These are phyloP conservation scores for Timandra comae DNA, from an alignment of 2,888 invertebrate species.

Conservation along the genomic window DNA sequence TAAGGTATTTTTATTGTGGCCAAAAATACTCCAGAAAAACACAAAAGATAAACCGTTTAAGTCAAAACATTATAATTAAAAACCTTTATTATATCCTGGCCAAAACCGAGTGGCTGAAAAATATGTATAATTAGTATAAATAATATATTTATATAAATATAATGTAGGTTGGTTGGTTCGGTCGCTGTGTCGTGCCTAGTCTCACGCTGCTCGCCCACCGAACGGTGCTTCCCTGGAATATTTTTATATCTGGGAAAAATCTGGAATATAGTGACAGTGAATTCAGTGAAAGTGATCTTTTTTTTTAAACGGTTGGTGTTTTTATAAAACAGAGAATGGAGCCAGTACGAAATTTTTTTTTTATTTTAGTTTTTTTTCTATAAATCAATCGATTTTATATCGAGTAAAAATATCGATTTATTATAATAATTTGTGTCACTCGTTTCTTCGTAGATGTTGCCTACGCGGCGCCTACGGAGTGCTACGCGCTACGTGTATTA, in stretches of 20 bases:
- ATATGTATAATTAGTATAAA: conserved; percentile 58
- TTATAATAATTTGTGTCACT: conserved; percentile 23
- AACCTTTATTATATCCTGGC: no score
- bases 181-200: conserved; percentile 38
- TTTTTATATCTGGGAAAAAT: no score
- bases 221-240: no score
- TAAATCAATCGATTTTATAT: no score
- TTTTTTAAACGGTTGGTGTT: conserved; percentile 58
- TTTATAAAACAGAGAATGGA: conserved; percentile 42
- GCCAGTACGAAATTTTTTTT: conserved; percentile 52
- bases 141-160: conserved; percentile 51
- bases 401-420: conserved; percentile 8
- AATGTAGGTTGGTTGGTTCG: conserved; percentile 32
- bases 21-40: no score
- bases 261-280: conserved; percentile 48
- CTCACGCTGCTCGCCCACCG: conserved; percentile 39
- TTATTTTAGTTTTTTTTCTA: conserved; percentile 19
- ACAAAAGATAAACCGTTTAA: no score
- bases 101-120: conserved; percentile 39
- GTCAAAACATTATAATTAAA: conserved; percentile 28
- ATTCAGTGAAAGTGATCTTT: conserved; percentile 4
- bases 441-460: conserved; percentile 23
- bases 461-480: conserved; percentile 38
- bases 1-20: no score
- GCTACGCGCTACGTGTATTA: conserved; percentile 32